Evolutionary conservation across 1,140 invertebrate species (phyloP).

Genomic region (Cryptotermes secundus): DNA sequence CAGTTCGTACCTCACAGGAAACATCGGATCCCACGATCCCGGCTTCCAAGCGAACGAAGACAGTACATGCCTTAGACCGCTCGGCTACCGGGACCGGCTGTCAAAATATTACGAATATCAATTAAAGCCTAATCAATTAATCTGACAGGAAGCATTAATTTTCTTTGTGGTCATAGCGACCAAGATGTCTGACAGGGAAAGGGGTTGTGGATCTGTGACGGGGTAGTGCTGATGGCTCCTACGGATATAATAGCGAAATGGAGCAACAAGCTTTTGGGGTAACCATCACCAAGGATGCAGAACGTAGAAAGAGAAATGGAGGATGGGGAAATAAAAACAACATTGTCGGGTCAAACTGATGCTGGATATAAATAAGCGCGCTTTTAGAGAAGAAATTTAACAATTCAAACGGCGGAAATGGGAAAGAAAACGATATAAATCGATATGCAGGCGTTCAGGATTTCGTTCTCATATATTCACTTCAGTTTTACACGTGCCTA

Average conservation of each 20-base stretch:
- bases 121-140: background rate
- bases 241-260: background rate
- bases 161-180: background rate
- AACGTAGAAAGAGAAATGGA: background rate
- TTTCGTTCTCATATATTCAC: too few relatives aligned
- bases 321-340: background rate
- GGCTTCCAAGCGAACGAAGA: too few relatives aligned
- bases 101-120: too few relatives aligned
- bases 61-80: too few relatives aligned
- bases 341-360: background rate
- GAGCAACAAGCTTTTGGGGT: background rate
- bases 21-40: too few relatives aligned
- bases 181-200: background rate
- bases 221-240: background rate
- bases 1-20: too few relatives aligned
- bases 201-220: background rate
- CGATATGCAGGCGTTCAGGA: too few relatives aligned
- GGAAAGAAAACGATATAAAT: background rate
- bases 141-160: background rate
- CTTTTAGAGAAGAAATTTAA: background rate
- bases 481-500: too few relatives aligned
- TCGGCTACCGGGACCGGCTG: too few relatives aligned
- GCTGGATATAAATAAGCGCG: background rate
- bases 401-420: background rate
- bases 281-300: background rate